Evolutionary conservation across 2,797 vertebrate genomes (phyloP), one percentile per base, ranked within the genome.

Genomic region (Pipistrellus pygmaeus): DNA sequence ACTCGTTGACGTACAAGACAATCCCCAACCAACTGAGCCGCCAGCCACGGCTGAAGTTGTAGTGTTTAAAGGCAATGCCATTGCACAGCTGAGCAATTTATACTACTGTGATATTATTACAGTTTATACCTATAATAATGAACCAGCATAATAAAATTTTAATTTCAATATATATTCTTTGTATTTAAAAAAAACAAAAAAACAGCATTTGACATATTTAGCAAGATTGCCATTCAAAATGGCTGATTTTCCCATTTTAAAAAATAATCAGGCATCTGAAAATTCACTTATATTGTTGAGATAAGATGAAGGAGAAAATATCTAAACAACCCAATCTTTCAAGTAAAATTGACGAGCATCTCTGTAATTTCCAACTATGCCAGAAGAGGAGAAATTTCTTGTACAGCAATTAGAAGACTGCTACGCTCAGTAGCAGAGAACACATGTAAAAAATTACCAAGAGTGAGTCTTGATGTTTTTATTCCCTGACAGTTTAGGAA

Each of bases 351-450:
- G 41, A n/a, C 73, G 64, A 83, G 69, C 15, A 64, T 32, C 9
- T 94, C 85, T 93, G 78, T 85, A 75, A 85, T 83, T 83, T 95
- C 68, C 75, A 88, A 94, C 20, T 64, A 71, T 76, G 44, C 62
- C 46, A 64, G 23, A 86, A 85, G 55, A 55, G 35, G 38, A 57
- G 14, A 88, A 57, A 32, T 18, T 86, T 90, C 32, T 85, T 32
- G 20, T 15, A 77, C 5, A 73, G 30, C 46, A 62, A 86, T 80
- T 48, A 94, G 66, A 90, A 94, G 44, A 3, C 8, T 80, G 18
- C 5, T 25, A 5, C 9, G 81, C 30, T 68, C 41, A 86, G n/a
- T 8, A 62, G 25, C 1, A 38, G 18, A 60, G 18, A 89, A 48
- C 6, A 73, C 3, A 18, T 21, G 25, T 75, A 27, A 80, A 88